Conservation (phyloP, 2,113 vertebrate genomes). For the Heterotis niloticus region DNA sequence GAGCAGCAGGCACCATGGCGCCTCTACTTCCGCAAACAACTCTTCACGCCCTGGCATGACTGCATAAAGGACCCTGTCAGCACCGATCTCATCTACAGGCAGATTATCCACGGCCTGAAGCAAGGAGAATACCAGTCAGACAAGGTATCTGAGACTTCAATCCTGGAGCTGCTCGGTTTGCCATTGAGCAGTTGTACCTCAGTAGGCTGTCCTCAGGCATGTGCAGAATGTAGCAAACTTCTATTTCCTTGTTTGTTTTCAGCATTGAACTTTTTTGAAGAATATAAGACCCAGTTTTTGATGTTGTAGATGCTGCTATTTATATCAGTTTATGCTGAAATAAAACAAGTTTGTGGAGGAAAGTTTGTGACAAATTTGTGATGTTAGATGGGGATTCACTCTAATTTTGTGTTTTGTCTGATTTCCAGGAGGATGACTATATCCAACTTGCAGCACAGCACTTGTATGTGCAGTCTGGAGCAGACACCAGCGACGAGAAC, state of each 20-base stretch:
- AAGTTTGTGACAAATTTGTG: no score
- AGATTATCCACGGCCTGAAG: constrained; percentile 79
- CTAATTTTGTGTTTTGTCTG: constrained; percentile 22
- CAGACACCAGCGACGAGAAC: constrained; percentile 52
- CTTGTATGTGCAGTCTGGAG: constrained; percentile 75
- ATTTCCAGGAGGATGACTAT: constrained; percentile 75
- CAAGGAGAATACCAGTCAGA: constrained; percentile 82
- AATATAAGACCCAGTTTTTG: no score
- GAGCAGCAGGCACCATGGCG: constrained; percentile 86
- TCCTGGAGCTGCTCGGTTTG: not conserved
- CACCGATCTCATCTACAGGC: constrained; percentile 88
- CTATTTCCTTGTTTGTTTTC: no score
- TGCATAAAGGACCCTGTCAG: constrained; percentile 73
- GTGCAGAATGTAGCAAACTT: not conserved
- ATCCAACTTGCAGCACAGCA: constrained; percentile 76
- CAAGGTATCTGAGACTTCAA: constrained; percentile 62
- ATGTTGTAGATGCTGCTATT: no score
- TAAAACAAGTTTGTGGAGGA: no score
- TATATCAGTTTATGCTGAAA: no score
- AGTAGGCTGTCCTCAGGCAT: not conserved
- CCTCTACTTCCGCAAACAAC: constrained; percentile 87
- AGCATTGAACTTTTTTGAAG: no score
- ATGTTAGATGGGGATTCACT: no score
- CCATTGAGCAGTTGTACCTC: not conserved
- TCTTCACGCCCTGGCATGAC: constrained; percentile 93